Evolutionary conservation across 2,113 vertebrate species (phyloP).

Genomic region (Trochalopteron elliotii): DNA sequence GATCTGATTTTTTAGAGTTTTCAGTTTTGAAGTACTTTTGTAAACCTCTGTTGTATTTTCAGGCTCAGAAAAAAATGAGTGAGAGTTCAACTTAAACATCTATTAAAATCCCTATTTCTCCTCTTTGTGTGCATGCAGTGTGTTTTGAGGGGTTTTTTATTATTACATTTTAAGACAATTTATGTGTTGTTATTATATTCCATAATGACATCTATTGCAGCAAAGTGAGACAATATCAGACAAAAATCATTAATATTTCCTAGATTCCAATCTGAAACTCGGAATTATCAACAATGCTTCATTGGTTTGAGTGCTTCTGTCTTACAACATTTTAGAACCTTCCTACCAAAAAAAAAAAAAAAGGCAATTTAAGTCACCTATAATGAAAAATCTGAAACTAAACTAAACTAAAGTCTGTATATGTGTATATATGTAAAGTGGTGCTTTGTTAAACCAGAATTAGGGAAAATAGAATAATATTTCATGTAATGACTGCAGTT

Average conservation of each 20-base stretch:
- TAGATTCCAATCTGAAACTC: constrained; percentile 35
- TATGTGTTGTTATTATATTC: background rate
- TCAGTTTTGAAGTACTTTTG: background rate
- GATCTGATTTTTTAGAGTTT: background rate
- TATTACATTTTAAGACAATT: constrained; percentile 39
- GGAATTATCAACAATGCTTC: constrained; percentile 48
- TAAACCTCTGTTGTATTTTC: background rate
- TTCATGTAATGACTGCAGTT: background rate
- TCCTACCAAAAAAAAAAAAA: constrained; percentile 1
- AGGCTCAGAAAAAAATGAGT: background rate
- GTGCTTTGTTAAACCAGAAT: background rate
- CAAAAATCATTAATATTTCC: constrained; percentile 56
- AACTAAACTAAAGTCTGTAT: background rate
- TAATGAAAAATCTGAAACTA: background rate
- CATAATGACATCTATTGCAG: constrained; percentile 37
- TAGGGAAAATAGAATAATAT: background rate
- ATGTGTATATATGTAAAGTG: background rate
- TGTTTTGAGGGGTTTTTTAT: background rate
- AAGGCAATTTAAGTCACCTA: background rate
- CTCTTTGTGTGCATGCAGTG: background rate
- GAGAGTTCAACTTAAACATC: background rate
- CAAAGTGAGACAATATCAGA: constrained; percentile 28
- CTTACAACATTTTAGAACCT: background rate
- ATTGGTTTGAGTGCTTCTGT: constrained; percentile 34
- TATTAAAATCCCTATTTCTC: background rate